These are phyloP conservation scores for Cacatua alba DNA, from an alignment of 2,113 vertebrate genomes.

Conservation along the genomic window DNA sequence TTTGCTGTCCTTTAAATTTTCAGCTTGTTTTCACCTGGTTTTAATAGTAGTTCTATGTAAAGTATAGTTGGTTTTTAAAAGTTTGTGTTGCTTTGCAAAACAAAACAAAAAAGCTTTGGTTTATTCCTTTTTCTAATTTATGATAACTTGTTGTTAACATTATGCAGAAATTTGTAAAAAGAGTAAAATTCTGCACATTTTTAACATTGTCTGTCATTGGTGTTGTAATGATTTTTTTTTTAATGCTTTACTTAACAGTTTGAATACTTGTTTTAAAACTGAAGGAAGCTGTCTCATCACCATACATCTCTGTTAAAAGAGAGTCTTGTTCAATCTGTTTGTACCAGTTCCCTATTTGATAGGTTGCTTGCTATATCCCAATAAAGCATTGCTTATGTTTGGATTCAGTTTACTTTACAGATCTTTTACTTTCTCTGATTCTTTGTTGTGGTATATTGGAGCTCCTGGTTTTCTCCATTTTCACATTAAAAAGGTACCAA, in stretches of 20 bases:
- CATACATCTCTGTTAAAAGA: slow-evolving; percentile 80
- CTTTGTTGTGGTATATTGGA: neutral
- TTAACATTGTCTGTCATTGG: slow-evolving; percentile 69
- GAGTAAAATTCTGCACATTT: slow-evolving; percentile 71
- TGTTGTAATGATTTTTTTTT: slow-evolving; percentile 63
- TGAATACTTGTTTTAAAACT: slow-evolving; percentile 70
- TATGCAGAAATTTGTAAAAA: slow-evolving; percentile 63
- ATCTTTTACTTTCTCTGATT: slow-evolving; percentile 8
- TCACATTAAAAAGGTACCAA: slow-evolving; percentile 31
- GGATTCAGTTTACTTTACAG: slow-evolving; percentile 27
- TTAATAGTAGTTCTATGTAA: slow-evolving; percentile 60
- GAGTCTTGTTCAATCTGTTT: slow-evolving; percentile 70
- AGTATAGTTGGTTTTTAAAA: slow-evolving; percentile 58
- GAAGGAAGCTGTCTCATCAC: slow-evolving; percentile 64
- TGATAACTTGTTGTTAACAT: slow-evolving; percentile 69
- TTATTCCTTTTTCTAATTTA: slow-evolving; percentile 76
- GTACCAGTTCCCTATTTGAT: slow-evolving; percentile 66
- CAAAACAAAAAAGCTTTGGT: slow-evolving; percentile 28
- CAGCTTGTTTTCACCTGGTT: slow-evolving; percentile 61
- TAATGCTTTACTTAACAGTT: slow-evolving; percentile 56
- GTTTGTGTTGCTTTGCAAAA: slow-evolving; percentile 60
- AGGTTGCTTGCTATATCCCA: slow-evolving; percentile 72
- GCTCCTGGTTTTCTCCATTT: neutral
- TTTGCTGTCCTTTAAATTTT: slow-evolving; percentile 59
- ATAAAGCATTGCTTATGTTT: slow-evolving; percentile 75